Evolutionary conservation across 2,888 invertebrate species (phyloP).

Genomic region (Carcina quercana): DNA sequence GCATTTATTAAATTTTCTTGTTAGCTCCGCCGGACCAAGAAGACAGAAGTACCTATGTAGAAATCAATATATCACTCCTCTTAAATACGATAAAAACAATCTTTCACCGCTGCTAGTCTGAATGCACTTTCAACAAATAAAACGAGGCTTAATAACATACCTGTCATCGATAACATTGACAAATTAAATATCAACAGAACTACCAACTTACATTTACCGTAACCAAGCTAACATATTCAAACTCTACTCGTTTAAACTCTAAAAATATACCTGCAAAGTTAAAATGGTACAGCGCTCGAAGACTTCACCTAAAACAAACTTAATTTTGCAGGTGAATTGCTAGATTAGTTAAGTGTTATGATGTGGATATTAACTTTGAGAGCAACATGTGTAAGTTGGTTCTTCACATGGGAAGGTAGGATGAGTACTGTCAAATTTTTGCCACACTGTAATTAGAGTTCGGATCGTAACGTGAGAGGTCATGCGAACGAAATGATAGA

Average conservation of each 20-base stretch:
- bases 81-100: conserved; percentile 26
- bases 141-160: conserved; percentile 47
- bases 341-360: no score
- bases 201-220: conserved; percentile 18
- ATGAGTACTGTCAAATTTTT: conserved; percentile 54
- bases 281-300: no score
- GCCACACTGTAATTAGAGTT: conserved; percentile 63
- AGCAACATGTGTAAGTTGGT: background rate
- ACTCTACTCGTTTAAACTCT: background rate
- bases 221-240: background rate
- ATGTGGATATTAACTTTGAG: background rate
- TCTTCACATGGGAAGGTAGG: conserved; percentile 28
- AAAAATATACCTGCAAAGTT: conserved; percentile 19
- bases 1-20: no score
- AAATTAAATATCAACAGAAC: conserved; percentile 61
- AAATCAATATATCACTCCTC: conserved; percentile 22
- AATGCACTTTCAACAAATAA: conserved; percentile 38
- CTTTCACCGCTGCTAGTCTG: conserved; percentile 34
- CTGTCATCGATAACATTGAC: conserved; percentile 67
- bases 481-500: conserved; percentile 63
- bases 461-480: conserved; percentile 52
- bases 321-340: no score
- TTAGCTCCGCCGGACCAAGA: no score
- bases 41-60: no score
- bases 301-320: no score